Conservation (phyloP, 2,888 invertebrate species). For the Spilarctia lutea region DNA sequence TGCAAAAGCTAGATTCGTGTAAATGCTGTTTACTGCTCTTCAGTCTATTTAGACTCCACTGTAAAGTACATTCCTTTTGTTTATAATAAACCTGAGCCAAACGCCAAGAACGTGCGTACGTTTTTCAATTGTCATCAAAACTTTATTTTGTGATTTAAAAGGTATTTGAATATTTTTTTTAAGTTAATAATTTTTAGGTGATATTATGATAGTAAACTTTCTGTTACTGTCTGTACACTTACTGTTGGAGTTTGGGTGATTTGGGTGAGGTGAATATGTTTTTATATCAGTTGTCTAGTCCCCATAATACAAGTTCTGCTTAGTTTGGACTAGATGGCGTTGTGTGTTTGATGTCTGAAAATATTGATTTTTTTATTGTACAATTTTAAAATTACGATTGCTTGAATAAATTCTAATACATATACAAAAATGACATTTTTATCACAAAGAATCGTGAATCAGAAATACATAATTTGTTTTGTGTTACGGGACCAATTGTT, state of each 20-base stretch:
- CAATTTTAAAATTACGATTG: not conserved
- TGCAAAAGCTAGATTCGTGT: not conserved
- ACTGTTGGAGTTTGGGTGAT: too few species aligned
- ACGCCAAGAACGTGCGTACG: not conserved
- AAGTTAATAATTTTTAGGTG: not conserved
- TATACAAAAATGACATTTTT: too few species aligned
- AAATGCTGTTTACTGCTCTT: not conserved
- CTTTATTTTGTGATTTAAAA: not conserved
- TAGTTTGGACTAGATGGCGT: too few species aligned
- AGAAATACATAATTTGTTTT: not conserved
- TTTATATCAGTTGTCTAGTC: too few species aligned
- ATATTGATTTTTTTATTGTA: too few species aligned
- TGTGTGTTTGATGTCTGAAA: too few species aligned
- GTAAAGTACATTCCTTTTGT: not conserved
- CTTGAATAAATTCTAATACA: not conserved
- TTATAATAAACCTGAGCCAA: not conserved
- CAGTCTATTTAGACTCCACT: not conserved
- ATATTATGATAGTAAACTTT: not conserved
- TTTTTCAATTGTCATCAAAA: not conserved
- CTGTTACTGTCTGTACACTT: too few species aligned
- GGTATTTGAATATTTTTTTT: not conserved
- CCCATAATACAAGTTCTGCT: too few species aligned
- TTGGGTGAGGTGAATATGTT: too few species aligned
- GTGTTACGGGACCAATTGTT: conserved; percentile 1
- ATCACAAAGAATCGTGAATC: not conserved